Evolutionary conservation across 2,797 vertebrate genomes (phyloP), one percentile per base, ranked within the genome.

Genomic region (Sparidentex hasta): DNA sequence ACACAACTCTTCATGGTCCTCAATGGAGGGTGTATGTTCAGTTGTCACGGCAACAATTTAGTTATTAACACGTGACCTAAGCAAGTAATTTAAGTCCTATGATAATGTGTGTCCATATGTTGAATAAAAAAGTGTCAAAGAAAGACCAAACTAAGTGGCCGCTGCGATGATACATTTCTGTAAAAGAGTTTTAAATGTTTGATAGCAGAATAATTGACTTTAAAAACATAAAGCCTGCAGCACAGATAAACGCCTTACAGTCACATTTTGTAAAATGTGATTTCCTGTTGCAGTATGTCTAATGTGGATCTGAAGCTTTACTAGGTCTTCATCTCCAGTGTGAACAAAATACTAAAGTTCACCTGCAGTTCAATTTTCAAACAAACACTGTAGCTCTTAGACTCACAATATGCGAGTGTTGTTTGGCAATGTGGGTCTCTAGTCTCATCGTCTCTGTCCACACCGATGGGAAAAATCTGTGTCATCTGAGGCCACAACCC

Each of bases 401-500:
- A 48, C 13, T n/a, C 11, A n/a, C 47, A 56, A 48, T 17, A 46
- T 65, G 27, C 2, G 2, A 68, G 46, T 38, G 25, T 41, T 25
- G 46, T 33, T 64, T 38, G 17, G 52, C 27, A 25, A n/a, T 41
- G 41, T 11, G 20, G 55, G 29, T 52, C 48, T 23, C 18, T 21
- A 27, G 23, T 63, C 23, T 76, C 68, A 67, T 21, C 1, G 44
- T 46, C 4, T 68, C 54, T 33, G n/a, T 47, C 38, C 11, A 12
- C 3, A 33, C 65, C 47, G 48, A 56, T 46, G 75, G 38, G 44
- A 52, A 46, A 65, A 44, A 48, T 59, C 52, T 41, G 56, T 18
- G 47, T 44, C 29, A 48, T 63, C 61, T 68, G 43, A 25, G 5
- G 25, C n/a, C 48, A 77, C 11, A 65, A 44, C 55, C 44, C 4